phyloP scores from a whole-genome alignment of 1,140 invertebrate genomes.

The Drosophila nannoptera region DNA sequence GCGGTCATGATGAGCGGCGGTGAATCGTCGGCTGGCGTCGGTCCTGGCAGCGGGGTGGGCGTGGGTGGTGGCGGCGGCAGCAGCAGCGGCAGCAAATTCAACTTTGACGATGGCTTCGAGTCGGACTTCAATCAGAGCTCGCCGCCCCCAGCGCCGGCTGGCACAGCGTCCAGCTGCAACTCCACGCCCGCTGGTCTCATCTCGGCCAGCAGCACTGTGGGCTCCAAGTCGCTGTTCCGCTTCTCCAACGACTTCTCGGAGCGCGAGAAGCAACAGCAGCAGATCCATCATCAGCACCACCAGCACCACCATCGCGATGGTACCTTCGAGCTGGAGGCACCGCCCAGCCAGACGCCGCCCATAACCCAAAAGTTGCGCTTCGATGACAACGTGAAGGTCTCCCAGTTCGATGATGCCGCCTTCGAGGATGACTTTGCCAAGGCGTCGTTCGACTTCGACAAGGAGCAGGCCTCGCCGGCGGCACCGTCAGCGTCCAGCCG shows the following conservation, averaged over 20 bases:
- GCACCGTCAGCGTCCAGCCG: constrained; percentile 44
- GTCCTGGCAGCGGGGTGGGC: too few species aligned
- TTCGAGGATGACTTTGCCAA: constrained; percentile 79
- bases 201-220: constrained; percentile 41
- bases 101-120: constrained; percentile 78
- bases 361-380: constrained; percentile 77
- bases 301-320: constrained; percentile 17
- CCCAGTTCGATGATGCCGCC: constrained; percentile 78
- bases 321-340: constrained; percentile 50
- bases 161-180: constrained; percentile 73
- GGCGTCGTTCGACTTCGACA: constrained; percentile 77
- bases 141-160: constrained; percentile 69
- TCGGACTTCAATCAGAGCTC: constrained; percentile 79
- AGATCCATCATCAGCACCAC: constrained; percentile 26
- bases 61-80: constrained; percentile 5
- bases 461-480: constrained; percentile 57
- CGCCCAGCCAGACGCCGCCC: constrained; percentile 55
- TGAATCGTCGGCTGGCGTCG: constrained; percentile 49
- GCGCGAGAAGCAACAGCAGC: constrained; percentile 75
- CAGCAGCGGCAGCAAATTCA: constrained; percentile 56
- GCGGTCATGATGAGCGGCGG: constrained; percentile 63
- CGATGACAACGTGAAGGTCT: constrained; percentile 78
- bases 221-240: constrained; percentile 77
- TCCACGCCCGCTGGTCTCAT: constrained; percentile 64
- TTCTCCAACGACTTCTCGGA: constrained; percentile 82